Percentiles rank a stretch among this genome's conserved stretches.
These are phyloP conservation scores for Xanthorhoe spadicearia DNA, from an alignment of 2,888 invertebrate genomes.

Conservation along the genomic window DNA sequence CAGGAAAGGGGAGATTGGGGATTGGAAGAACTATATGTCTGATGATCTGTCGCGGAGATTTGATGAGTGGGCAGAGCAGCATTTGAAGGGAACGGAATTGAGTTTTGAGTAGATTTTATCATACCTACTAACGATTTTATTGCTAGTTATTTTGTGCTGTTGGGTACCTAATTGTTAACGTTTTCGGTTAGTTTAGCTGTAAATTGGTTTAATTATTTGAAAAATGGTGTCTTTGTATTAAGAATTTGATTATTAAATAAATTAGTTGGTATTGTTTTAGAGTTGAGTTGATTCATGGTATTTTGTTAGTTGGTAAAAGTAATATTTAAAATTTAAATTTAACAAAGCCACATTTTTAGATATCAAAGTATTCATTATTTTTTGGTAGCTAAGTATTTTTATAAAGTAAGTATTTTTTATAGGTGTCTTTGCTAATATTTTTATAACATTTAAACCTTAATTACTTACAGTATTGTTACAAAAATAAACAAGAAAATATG, in stretches of 20 bases:
- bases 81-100: conserved; percentile 86
- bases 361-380: background rate
- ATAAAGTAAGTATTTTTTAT: too few relatives aligned
- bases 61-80: conserved; percentile 88
- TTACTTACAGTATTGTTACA: background rate
- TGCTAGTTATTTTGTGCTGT: background rate
- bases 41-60: conserved; percentile 88
- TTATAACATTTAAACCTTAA: background rate
- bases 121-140: background rate
- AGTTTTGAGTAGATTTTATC: conserved; percentile 77
- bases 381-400: conserved; percentile 2
- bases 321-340: too few relatives aligned
- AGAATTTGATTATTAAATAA: too few relatives aligned
- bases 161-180: background rate
- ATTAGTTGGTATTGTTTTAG: too few relatives aligned
- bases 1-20: conserved; percentile 91
- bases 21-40: conserved; percentile 92
- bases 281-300: background rate
- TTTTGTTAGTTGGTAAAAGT: background rate
- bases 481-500: conserved; percentile 17
- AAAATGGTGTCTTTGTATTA: background rate
- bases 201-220: background rate
- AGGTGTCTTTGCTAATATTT: background rate
- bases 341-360: background rate
- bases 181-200: background rate